These are phyloP conservation scores for Tamandua tetradactyla DNA, from an alignment of 2,797 vertebrate species.

Conservation along the genomic window DNA sequence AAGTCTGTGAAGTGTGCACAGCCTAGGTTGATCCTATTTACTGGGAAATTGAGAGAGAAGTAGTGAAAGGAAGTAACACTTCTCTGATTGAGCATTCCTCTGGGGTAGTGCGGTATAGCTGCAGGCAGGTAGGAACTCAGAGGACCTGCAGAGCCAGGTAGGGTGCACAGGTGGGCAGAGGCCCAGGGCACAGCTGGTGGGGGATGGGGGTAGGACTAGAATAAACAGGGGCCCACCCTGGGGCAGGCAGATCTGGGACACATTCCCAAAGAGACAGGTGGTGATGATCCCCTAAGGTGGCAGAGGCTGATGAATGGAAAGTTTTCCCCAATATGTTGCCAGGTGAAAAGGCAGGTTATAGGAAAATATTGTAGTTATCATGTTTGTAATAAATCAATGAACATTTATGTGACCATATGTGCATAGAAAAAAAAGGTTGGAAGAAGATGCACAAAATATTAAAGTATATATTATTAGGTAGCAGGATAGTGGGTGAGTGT, in stretches of 20 bases:
- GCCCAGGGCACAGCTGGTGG: not conserved
- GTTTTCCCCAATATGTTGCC: not conserved
- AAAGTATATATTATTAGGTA: not conserved
- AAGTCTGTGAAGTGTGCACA: not conserved
- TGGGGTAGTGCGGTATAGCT: not conserved
- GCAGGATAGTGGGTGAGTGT: not conserved
- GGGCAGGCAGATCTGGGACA: not conserved
- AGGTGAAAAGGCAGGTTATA: not conserved
- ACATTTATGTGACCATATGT: not conserved
- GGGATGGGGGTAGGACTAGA: not conserved
- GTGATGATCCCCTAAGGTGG: not conserved
- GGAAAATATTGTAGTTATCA: not conserved
- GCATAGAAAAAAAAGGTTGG: not conserved
- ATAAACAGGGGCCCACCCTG: too few species aligned
- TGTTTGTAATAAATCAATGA: not conserved
- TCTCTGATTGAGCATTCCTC: not conserved
- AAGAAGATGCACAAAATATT: not conserved
- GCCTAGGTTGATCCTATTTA: not conserved
- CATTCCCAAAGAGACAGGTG: not conserved
- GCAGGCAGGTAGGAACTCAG: accelerated
- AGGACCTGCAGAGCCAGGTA: not conserved
- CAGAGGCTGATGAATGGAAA: not conserved
- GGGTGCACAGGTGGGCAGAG: not conserved
- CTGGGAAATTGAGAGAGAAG: not conserved
- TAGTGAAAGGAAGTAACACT: not conserved